Base-by-base conservation (phyloP, 2,888 invertebrate species). In the Drosophila helvetica region DNA sequence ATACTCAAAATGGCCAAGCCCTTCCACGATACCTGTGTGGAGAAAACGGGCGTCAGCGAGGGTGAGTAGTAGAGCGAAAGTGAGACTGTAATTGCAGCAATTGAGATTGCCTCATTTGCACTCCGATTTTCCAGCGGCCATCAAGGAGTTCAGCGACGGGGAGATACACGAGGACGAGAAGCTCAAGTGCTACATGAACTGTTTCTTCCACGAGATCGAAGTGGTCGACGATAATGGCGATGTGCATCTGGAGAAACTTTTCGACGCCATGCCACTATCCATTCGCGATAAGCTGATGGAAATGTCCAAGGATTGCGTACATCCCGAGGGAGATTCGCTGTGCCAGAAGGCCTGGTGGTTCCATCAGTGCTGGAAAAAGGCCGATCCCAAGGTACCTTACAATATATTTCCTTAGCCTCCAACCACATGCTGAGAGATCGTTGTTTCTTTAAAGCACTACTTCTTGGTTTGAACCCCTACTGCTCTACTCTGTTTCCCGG, bases 131-230 rank as follows among this genome's bases (percentile, higher is more conserved):
- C 19, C 73, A 91, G 92, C 80, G 58, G 87, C 91, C 52, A 92
- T 92, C 66, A 92, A 91, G 74, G 90, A 91, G 75, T 92, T 92
- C 67, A 92, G 92, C 64, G 92, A 92, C 59, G 92, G 92, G 7
- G 89, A 92, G 62, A 87, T 92, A 53, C 92, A 91, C 60, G 92
- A 92, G 15, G 92, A 92, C 58, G 91, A 90, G 72, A 89, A 88
- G 48, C 85, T 92, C 4, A 92, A 92, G 77, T 92, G 92, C 67
- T 92, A 92, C 59, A 92, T 92, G 92, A 90, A 92, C 77, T 92
- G 92, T 73, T 68, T 92, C 50, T 91, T 92, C 63, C 90, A 92
- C 61, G 91, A 92, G 69, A 84, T 90, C 56, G 81, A 89, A n/a
- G 90, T 92, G 38, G 90, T 92, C 17, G 90, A 92, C 63, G 90